Conservation (phyloP, 1,140 invertebrate genomes). For the Ylistrum balloti region DNA sequence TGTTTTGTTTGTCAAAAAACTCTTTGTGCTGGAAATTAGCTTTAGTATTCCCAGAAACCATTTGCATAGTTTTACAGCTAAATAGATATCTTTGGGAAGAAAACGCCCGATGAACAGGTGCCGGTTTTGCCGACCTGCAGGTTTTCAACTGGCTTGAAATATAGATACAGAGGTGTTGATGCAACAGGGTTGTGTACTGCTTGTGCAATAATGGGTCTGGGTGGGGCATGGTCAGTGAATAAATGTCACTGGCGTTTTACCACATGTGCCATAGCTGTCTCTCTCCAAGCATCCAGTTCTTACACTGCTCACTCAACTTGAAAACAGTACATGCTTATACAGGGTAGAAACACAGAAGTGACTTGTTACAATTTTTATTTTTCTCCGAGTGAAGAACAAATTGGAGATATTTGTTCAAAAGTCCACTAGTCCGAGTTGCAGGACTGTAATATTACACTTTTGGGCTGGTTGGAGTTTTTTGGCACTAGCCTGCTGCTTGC, state of each 20-base stretch:
- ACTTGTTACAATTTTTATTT: too few species aligned
- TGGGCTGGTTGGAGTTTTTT: not conserved
- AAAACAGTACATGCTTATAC: not conserved
- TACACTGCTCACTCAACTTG: not conserved
- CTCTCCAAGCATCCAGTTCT: not conserved
- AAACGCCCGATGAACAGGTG: not conserved
- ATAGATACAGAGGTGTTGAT: not conserved
- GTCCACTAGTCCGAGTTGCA: constrained; percentile 7
- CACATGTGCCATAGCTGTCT: not conserved
- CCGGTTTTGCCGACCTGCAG: not conserved
- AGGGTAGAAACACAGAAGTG: not conserved
- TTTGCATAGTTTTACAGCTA: not conserved
- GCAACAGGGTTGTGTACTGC: constrained; percentile 30
- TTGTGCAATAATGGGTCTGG: constrained; percentile 3
- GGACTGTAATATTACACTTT: not conserved
- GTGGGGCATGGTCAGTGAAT: not conserved
- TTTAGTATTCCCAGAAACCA: constrained; percentile 37
- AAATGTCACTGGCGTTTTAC: not conserved
- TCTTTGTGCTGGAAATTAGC: not conserved
- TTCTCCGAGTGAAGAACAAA: too few species aligned
- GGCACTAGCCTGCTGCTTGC: not conserved
- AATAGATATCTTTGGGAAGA: constrained; percentile 5
- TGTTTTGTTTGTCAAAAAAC: constrained; percentile 3
- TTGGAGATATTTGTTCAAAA: too few species aligned
- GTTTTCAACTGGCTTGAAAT: not conserved